These are phyloP conservation scores for Murina feae DNA, from an alignment of 2,113 vertebrate genomes.

Conservation along the genomic window DNA sequence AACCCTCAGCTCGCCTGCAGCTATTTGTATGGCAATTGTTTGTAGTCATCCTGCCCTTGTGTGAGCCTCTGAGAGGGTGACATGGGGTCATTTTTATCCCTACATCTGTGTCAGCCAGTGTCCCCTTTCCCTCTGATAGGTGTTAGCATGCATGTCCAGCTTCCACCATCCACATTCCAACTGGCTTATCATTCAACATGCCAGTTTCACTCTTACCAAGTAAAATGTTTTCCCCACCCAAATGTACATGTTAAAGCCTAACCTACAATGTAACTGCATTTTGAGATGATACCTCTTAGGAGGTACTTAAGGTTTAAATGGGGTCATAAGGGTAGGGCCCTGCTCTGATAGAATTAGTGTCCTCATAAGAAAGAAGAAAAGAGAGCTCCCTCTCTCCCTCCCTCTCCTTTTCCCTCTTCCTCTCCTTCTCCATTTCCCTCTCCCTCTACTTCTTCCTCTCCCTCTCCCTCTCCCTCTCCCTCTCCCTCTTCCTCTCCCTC, in stretches of 20 bases:
- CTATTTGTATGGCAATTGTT: accelerated
- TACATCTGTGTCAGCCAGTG: background rate
- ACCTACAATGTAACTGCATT: background rate
- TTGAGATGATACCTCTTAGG: background rate
- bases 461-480: no score
- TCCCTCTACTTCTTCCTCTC: background rate
- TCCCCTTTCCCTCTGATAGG: background rate
- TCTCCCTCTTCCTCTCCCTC: no score
- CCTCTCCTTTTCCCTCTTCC: no score
- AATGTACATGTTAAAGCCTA: no score
- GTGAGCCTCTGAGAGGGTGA: background rate
- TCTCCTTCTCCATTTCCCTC: no score
- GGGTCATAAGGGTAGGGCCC: background rate
- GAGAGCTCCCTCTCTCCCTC: background rate
- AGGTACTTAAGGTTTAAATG: background rate
- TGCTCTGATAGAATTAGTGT: background rate
- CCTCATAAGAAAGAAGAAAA: background rate
- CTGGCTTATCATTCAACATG: background rate
- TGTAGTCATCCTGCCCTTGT: background rate
- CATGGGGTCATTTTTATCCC: background rate
- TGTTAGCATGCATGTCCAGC: accelerated
- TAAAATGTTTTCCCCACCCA: no score
- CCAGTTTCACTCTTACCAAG: background rate
- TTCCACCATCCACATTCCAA: background rate
- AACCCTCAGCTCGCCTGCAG: accelerated